These are phyloP conservation scores for Cichladusa arquata DNA, from an alignment of 2,113 vertebrate species.

Conservation along the genomic window DNA sequence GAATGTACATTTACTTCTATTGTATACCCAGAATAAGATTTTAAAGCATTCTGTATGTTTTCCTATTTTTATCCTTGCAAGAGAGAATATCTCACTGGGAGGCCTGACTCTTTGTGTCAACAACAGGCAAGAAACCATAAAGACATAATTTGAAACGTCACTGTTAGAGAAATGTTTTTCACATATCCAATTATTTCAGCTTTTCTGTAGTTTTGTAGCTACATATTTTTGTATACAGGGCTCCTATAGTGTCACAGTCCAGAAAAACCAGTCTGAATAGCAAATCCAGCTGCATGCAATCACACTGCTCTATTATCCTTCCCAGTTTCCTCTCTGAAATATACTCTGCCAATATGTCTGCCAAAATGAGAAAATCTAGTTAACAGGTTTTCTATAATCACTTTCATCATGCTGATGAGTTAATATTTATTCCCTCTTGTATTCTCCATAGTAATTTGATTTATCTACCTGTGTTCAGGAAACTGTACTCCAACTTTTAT, in stretches of 20 bases:
- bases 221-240: background rate
- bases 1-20: background rate
- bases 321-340: background rate
- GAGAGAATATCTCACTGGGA: background rate
- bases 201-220: background rate
- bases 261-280: background rate
- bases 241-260: background rate
- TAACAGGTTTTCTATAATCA: background rate
- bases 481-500: background rate
- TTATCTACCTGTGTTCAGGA: background rate
- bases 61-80: background rate
- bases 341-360: background rate
- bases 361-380: background rate
- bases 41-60: background rate
- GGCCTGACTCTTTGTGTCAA: background rate
- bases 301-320: background rate
- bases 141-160: background rate
- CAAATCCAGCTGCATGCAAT: slow-evolving; percentile 1
- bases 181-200: background rate
- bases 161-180: background rate
- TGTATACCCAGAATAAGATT: background rate
- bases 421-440: background rate
- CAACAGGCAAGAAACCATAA: background rate
- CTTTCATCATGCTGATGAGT: background rate
- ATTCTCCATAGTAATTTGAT: background rate